Conservation (phyloP, 2,888 invertebrate genomes). For the Vannuccia rotundouncinata region DNA sequence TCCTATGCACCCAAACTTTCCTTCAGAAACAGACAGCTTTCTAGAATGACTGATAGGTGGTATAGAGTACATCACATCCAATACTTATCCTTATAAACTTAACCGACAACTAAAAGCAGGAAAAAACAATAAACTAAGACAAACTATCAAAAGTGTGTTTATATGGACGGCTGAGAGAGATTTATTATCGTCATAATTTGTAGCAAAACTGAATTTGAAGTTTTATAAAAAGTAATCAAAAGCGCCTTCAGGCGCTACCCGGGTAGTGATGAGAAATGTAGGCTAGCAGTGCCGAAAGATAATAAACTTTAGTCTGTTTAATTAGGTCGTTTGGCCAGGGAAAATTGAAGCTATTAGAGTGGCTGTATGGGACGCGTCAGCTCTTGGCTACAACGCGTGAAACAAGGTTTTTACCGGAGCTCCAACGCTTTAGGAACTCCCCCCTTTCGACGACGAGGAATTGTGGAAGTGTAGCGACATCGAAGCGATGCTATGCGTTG, state of each 20-base stretch:
- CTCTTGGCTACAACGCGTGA: constrained; percentile 12
- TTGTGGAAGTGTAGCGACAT: background rate
- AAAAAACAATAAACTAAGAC: background rate
- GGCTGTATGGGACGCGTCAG: background rate
- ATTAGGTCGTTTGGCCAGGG: constrained; percentile 24
- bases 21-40: background rate
- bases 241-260: constrained; percentile 20
- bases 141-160: background rate
- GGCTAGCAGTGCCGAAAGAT: background rate
- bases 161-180: background rate
- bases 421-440: background rate
- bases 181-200: constrained; percentile 30
- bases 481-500: no score
- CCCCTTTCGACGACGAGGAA: background rate
- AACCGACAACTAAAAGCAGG: background rate
- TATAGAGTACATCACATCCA: no score
- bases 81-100: background rate
- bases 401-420: constrained; percentile 12
- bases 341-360: constrained; percentile 19
- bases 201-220: constrained; percentile 32
- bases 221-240: constrained; percentile 34
- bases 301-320: constrained; percentile 28
- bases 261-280: background rate
- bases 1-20: background rate
- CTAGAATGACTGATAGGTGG: background rate